Percentiles rank a stretch among this genome's conserved stretches.
These are phyloP conservation scores for Ficedula albicollis DNA, from an alignment of 2,797 vertebrate genomes.

Conservation along the genomic window DNA sequence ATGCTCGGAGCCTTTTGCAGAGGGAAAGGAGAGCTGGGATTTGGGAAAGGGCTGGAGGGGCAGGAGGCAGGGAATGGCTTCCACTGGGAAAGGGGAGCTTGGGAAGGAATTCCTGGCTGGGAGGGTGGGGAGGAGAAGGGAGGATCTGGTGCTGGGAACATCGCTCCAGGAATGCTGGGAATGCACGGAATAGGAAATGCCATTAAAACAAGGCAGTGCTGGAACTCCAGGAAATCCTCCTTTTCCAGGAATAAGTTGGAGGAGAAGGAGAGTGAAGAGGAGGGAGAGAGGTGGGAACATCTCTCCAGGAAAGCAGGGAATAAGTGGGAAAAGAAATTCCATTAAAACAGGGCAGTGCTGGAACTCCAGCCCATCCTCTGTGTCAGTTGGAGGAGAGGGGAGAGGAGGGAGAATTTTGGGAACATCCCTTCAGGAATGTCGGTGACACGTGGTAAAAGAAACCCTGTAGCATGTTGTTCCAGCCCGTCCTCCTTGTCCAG, in stretches of 20 bases:
- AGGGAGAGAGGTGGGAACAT: not conserved
- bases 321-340: not conserved
- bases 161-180: not conserved
- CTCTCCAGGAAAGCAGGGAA: not conserved
- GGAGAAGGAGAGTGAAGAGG: no score
- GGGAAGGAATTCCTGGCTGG: rapidly evolving
- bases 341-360: not conserved
- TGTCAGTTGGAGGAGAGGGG: no score
- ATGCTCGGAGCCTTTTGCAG: not conserved
- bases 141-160: not conserved
- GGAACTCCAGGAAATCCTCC: not conserved
- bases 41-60: not conserved
- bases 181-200: rapidly evolving
- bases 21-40: not conserved
- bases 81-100: not conserved
- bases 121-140: no score
- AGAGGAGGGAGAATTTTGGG: not conserved
- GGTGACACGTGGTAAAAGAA: rapidly evolving
- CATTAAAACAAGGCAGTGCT: rapidly evolving
- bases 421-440: rapidly evolving
- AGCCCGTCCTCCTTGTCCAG: not conserved
- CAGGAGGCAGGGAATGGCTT: not conserved
- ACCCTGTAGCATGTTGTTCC: not conserved
- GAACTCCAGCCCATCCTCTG: rapidly evolving
- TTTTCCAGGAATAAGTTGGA: rapidly evolving